Base-by-base conservation (phyloP, 2,888 invertebrate genomes). In the Sialis lutaria region DNA sequence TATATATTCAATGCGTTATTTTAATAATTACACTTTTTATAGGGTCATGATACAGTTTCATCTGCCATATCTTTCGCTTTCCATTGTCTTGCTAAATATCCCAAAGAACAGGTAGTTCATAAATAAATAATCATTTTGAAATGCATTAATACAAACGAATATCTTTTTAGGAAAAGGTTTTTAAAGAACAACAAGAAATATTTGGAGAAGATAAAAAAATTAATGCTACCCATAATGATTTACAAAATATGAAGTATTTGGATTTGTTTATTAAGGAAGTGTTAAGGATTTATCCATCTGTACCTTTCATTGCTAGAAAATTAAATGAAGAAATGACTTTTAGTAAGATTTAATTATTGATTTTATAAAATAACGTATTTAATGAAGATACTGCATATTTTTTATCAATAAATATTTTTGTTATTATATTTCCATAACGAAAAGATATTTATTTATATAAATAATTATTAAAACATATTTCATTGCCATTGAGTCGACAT, bases 241-340 rank as follows among this genome's bases (percentile, higher is more conserved):
- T 73, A 4, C 60, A 66, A 45, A 60, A 69, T 49, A 72, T 74
- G 71, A 71, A 69, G 55, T 73, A 73, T 54, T 59, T 74, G 50
- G 72, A 73, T 45, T 53, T 65, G 40, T 69, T 72, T 0, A 68
- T 74, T 41, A 74, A 70, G 52, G 74, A 74, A 56, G 58, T 68
- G 0, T 58, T 74, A 35, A 58, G 75, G 7, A 51, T 75, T 10
- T 73, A 64, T 52, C 73, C 75, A 0, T 64, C 72, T 0, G 73
- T 73, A 2, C 73, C 74, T 2, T 47, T 70, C 1, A 67, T 69
- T 47, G 67, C 63, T 50, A 60, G 74, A 50, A 51, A 56, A 37
- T 55, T 68, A 1, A 58, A 56, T 1, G 61, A 65, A 51, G 69
- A 70, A 40, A 57, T 57, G 5, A 49, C 54, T 50, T 53, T 57